Evolutionary conservation across 2,113 vertebrate species (phyloP).

Genomic region (Hucho hucho): DNA sequence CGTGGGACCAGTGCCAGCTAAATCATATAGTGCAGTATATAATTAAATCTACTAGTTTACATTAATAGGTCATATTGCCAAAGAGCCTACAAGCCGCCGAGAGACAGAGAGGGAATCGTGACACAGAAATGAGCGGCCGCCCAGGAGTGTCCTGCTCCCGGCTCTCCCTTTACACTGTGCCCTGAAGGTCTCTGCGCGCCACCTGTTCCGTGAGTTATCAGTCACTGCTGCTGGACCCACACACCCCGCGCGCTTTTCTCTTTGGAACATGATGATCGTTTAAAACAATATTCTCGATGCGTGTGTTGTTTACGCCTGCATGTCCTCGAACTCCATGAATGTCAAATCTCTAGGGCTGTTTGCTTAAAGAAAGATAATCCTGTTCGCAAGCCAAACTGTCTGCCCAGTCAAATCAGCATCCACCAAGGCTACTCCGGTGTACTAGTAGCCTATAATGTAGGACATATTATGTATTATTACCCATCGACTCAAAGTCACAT

Average conservation of each 20-base stretch:
- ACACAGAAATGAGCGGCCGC: slow-evolving; percentile 21
- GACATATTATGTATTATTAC: slow-evolving; percentile 58
- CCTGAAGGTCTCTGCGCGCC: slow-evolving; percentile 50
- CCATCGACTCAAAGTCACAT: slow-evolving; percentile 73
- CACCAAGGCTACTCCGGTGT: slow-evolving; percentile 52
- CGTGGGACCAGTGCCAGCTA: background rate
- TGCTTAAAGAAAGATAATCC: slow-evolving; percentile 62
- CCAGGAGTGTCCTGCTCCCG: background rate
- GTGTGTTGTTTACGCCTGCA: slow-evolving; percentile 64
- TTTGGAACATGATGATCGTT: slow-evolving; percentile 58
- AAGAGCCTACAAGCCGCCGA: background rate
- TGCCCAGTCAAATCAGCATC: slow-evolving; percentile 61
- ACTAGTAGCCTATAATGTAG: too few relatives aligned
- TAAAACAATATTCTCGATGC: slow-evolving; percentile 66
- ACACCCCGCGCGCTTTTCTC: slow-evolving; percentile 24
- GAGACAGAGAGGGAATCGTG: slow-evolving; percentile 12
- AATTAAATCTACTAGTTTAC: slow-evolving; percentile 17
- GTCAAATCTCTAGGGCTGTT: slow-evolving; percentile 63
- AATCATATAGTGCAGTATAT: background rate
- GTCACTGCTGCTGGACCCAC: slow-evolving; percentile 33
- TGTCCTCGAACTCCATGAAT: slow-evolving; percentile 66
- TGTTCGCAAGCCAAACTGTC: slow-evolving; percentile 60
- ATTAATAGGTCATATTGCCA: slow-evolving; percentile 2
- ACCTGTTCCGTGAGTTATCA: slow-evolving; percentile 62
- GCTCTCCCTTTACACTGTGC: slow-evolving; percentile 20